Conservation (phyloP, 2,113 vertebrate species). For the Odocoileus virginianus region DNA sequence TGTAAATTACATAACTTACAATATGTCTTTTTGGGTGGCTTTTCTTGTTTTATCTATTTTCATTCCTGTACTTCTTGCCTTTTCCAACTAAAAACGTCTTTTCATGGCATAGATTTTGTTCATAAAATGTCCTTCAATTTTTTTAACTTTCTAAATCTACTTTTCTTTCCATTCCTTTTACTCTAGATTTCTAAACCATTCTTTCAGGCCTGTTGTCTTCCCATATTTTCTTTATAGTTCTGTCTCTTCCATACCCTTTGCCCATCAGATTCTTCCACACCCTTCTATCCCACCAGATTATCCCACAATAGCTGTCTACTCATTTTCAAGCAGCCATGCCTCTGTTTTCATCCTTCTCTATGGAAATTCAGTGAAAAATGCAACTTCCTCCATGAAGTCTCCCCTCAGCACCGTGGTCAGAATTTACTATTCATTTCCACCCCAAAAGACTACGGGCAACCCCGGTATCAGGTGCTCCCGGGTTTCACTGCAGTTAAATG, state of each 20-base stretch:
- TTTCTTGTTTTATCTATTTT: background rate
- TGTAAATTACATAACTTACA: background rate
- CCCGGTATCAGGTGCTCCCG: rapidly evolving
- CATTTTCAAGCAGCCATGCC: background rate
- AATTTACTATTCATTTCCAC: background rate
- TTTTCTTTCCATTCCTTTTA: background rate
- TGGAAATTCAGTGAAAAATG: background rate
- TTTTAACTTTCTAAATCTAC: background rate
- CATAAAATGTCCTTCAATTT: background rate
- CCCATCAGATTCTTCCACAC: background rate
- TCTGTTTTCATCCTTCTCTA: background rate
- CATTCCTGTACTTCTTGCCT: background rate
- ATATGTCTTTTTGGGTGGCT: background rate
- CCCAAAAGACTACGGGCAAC: background rate
- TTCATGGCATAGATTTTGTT: background rate
- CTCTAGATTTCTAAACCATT: background rate
- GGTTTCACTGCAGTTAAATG: background rate
- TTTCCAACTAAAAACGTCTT: constrained; percentile 3
- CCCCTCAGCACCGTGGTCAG: background rate
- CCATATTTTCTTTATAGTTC: background rate
- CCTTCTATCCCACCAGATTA: background rate
- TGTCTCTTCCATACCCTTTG: background rate
- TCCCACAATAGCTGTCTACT: background rate
- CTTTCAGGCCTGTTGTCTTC: background rate
- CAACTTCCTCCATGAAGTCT: background rate